Percentiles rank a stretch among this genome's conserved stretches.
These are phyloP conservation scores for Phaethon lepturus DNA, from an alignment of 2,113 vertebrate genomes.

Conservation along the genomic window DNA sequence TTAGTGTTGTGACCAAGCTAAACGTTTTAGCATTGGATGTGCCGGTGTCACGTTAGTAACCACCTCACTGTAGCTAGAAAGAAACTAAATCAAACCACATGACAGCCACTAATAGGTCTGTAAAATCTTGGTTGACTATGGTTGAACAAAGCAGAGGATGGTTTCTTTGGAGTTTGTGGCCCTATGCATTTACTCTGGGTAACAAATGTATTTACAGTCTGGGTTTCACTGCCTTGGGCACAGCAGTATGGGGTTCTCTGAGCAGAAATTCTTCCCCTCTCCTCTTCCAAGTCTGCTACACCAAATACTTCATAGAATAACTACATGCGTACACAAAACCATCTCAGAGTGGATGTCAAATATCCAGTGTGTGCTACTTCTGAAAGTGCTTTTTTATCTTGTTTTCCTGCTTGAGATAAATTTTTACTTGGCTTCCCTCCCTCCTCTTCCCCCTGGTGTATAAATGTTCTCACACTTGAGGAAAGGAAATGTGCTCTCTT, in stretches of 20 bases:
- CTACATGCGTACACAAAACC: background rate
- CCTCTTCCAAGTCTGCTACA: background rate
- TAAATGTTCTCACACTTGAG: background rate
- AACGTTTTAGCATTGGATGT: background rate
- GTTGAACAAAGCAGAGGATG: background rate
- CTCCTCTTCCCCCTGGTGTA: fast-evolving
- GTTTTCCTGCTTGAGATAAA: background rate
- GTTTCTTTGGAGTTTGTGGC: background rate
- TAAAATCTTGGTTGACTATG: background rate
- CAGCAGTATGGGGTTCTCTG: background rate
- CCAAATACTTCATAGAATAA: background rate
- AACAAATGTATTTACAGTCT: background rate
- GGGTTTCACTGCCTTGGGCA: background rate
- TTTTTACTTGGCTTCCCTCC: background rate
- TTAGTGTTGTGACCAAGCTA: background rate
- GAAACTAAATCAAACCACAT: background rate
- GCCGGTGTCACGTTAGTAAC: background rate
- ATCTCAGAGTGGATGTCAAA: background rate
- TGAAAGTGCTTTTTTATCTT: background rate
- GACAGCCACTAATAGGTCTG: background rate
- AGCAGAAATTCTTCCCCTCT: background rate
- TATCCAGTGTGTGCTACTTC: background rate
- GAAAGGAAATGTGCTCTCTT: background rate
- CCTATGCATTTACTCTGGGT: background rate
- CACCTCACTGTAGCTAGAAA: background rate